Base-by-base conservation (phyloP, 92 coral and sea anemone species). In the Plumapathes pennacea region DNA sequence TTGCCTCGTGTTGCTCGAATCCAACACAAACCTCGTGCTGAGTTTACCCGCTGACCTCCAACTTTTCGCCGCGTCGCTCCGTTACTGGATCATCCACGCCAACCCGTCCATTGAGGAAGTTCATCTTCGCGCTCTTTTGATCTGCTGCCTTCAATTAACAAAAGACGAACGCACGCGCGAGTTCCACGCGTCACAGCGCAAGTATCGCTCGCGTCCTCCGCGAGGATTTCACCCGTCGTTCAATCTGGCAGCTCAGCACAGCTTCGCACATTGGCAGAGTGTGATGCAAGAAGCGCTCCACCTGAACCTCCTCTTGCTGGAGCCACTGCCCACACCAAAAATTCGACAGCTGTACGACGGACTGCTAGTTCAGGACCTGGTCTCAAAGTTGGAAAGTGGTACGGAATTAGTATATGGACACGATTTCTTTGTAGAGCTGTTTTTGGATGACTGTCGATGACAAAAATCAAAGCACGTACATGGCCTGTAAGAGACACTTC, bases 191-290 rank as follows among this genome's bases (percentile, higher is more conserved):
- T n/a, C n/a, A n/a, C n/a, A n/a, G n/a, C n/a, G n/a, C n/a, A n/a
- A n/a, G n/a, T n/a, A n/a, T n/a, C n/a, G n/a, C n/a, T n/a, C n/a
- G n/a, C n/a, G n/a, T 1, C 0, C 53, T 10, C 38, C 5, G 21
- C 28, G 24, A 11, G 27, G 49, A 10, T 0, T 34, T 4, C 25
- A 15, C 22, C 58, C 20, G 34, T 25, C 12, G 3, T 69, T 76
- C 58, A 53, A 68, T 42, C 17, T 52, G 45, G 30, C 21, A 29
- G 84, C 72, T 1, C 71, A 71, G 22, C 84, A 77, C 53, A 77
- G 84, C 11, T 77, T 43, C 32, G 68, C 65, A 41, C 84, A 77
- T 38, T 77, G 84, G 84, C 84, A 77, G 70, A 60, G 78, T 39
- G 50, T 77, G 25, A 10, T 77, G 30, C 43, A 37, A 20, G 84